Evolutionary conservation across 2,113 vertebrate genomes (phyloP).

Genomic region (Psophia crepitans): DNA sequence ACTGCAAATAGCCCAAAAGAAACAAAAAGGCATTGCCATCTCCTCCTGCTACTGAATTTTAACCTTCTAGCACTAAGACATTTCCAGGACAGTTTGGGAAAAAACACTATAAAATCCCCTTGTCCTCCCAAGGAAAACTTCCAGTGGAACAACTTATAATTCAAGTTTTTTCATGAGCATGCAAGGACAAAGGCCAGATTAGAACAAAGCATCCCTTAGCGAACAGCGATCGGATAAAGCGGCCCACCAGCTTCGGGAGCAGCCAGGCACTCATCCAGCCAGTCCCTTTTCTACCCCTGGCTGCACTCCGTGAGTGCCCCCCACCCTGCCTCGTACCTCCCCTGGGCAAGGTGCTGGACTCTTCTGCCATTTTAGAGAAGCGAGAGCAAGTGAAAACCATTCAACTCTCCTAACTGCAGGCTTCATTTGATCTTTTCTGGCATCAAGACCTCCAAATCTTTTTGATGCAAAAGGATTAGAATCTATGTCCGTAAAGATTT

Average conservation of each 20-base stretch:
- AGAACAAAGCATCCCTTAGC: neutral
- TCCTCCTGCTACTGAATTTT: neutral
- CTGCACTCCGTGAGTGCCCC: rapidly evolving
- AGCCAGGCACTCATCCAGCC: neutral
- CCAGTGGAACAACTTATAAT: neutral
- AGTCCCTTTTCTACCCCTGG: neutral
- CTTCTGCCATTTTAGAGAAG: neutral
- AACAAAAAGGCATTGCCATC: neutral
- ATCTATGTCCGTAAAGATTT: neutral
- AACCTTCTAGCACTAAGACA: neutral
- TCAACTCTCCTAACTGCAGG: neutral
- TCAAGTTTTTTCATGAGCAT: neutral
- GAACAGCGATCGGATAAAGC: neutral
- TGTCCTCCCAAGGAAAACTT: neutral
- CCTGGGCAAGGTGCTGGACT: neutral
- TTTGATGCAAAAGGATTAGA: neutral
- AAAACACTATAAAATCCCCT: neutral
- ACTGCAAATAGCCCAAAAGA: neutral
- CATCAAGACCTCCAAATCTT: neutral
- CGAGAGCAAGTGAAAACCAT: neutral
- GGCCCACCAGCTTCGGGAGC: neutral
- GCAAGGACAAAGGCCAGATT: neutral
- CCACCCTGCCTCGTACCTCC: rapidly evolving
- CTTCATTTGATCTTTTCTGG: neutral
- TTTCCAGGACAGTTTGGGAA: neutral